Conservation (phyloP, 2,797 vertebrate genomes). For the Sternarchorhynchus goeldii region DNA sequence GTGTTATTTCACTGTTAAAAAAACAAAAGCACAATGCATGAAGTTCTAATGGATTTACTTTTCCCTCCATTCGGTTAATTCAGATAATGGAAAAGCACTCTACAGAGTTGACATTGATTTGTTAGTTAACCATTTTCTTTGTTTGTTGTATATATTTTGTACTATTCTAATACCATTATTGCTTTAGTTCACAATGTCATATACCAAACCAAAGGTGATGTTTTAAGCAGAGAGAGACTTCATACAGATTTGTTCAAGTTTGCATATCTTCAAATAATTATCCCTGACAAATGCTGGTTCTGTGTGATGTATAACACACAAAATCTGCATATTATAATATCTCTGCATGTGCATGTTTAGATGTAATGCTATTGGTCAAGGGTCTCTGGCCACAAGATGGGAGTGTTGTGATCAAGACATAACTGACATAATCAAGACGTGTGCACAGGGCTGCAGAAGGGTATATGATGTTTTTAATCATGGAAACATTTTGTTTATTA, state of each 20-base stretch:
- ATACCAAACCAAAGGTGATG: background rate
- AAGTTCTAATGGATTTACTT: no score
- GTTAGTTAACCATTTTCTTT: background rate
- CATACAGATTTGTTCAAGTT: background rate
- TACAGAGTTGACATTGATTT: background rate
- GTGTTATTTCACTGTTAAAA: no score
- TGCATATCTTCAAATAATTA: background rate
- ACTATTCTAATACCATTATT: background rate
- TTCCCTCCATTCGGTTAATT: background rate
- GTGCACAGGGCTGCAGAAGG: no score
- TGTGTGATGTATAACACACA: background rate
- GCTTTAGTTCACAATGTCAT: background rate
- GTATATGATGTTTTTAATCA: no score
- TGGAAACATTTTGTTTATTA: no score
- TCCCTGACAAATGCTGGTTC: background rate
- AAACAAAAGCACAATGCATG: no score
- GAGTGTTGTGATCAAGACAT: background rate
- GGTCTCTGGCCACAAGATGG: background rate
- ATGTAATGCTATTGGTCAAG: background rate
- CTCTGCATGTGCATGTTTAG: background rate
- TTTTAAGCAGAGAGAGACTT: background rate
- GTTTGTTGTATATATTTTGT: background rate
- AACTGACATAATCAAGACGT: background rate
- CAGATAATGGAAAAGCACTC: background rate
- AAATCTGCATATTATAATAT: background rate